Base-by-base conservation (phyloP, 2,888 invertebrate genomes). In the Corbicula japonica region DNA sequence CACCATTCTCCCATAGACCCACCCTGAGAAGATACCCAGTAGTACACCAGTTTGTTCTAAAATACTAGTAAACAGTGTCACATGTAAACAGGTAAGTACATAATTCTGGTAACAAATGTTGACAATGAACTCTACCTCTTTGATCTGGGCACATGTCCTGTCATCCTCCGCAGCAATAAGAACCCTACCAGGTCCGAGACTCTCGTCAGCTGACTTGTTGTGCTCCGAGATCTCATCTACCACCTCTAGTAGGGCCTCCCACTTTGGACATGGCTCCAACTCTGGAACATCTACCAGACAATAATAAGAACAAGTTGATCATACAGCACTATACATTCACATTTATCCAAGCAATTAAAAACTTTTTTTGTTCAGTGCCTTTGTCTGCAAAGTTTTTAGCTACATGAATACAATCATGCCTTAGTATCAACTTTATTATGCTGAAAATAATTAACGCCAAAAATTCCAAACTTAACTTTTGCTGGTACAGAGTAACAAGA, bases 191-290 rank as follows among this genome's bases (percentile, higher is more conserved):
- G 83, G 87, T 2, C 86, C 89, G 21, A 83, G 62, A 21, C 85
- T 87, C 8, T 78, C 77, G 32, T 82, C 87, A 21, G 68, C 56
- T 32, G 70, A 65, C 87, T 95, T 95, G 73, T 96, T 95, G 92
- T 97, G 96, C 38, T 95, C 94, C 23, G 96, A 96, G 90, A 99
- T 97, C 94, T 99, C 98, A 83, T 95, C 94, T 54, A 99, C 93
- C 75, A 98, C 95, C 93, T 98, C 98, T 77, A 95, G 95, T 3
- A 99, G 94, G 12, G 96, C 96, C 88, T 95, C 95, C 98, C 98
- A 99, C 94, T 99, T 99, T 6, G 98, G 97, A 92, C 96, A 96
- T 46, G 95, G 95, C 94, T 98, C 98, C 97, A 97, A 87, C 95
- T 70, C 70, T 38, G 88, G 87, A 21, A 63, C 72, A 21, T 52